Evolutionary conservation across 2,888 invertebrate species (phyloP), one percentile per base, ranked within the genome.

Genomic region (Theretra japonica): DNA sequence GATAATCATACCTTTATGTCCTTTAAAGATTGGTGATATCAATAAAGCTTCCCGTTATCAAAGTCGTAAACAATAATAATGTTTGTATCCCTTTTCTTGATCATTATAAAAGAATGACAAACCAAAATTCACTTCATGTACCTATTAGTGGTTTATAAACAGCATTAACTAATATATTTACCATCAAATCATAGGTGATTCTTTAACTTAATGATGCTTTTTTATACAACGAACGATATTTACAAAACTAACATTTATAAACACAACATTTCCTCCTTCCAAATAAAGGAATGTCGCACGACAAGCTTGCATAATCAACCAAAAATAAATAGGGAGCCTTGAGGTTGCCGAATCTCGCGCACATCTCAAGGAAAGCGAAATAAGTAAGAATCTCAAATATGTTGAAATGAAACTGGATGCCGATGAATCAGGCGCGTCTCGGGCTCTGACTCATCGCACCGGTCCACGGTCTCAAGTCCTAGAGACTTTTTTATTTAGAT

Each of bases 381-480:
- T 65, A 56, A 62, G 70, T 71, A 71, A 71, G 70, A 71, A 71
- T 71, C 56, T 71, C 65, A 71, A 75, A 75, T 79, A 73, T 76
- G 74, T 74, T 75, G 72, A 59, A 58, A 73, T 74, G 74, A 75
- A 78, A 78, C 74, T 72, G 71, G 76, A 75, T 79, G 76, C 73
- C 76, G 73, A 80, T 88, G 88, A 88, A 76, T 89, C 88, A 87
- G 75, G 62, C n/a, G 56, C 74, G 68, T 41, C 72, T 70, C 85
- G 84, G 86, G 33, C 41, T 17, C 21, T 65, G 65, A 65, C 70
- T 76, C 82, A 81, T 83, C 81, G 79, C 77, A 77, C 78, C 65
- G 65, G 65, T 65, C 65, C 23, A 25, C 41, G 21, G 41, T 62
- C 65, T 65, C 23, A 48, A 23, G 75, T 72, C 72, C 59, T 72